Evolutionary conservation across 2,113 vertebrate species (phyloP), one percentile per base, ranked within the genome.

Genomic region (Ceyx cyanopectus): DNA sequence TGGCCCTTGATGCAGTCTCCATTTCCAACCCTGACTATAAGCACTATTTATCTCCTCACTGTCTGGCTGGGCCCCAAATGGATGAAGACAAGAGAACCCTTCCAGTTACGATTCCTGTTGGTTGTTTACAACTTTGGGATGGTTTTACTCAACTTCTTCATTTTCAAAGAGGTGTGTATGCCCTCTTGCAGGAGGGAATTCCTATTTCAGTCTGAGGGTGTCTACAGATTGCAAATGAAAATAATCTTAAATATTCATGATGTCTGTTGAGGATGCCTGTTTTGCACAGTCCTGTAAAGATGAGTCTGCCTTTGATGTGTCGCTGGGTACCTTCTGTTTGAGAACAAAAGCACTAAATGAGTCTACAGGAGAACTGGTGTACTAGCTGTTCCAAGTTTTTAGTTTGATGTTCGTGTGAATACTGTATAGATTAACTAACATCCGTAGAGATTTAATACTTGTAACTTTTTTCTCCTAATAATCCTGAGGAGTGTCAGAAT

Each of bases 111-210:
- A 82, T 98, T 98, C 91, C 98, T 99, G n/a, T 98, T 99, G 92
- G 98, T 99, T 70, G 50, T 98, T 96, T 99, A 99, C 98, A 99
- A 99, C 98, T 99, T 99, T 96, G 99, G 99, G 81, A 99, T 99
- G 99, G 99, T 99, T 97, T 97, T 99, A 94, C 98, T 99, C 94
- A 99, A 99, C 97, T 97, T 99, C 97, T 99, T 99, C 97, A 99
- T 99, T 97, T 99, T 99, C 96, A 99, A 99, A 98, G 99, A 99
- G 99, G 99, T 99, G 86, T 48, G 97, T 96, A 81, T 91, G 56
- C 46, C 67, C 21, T 54, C 26, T 40, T 9, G 12, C 27, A 45
- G 37, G 78, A 66, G 60, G 54, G 79, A 72, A 68, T 77, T 76
- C 45, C 89, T 94, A 6, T 26, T 72, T 73, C 62, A 53, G 48